Evolutionary conservation across 1,140 invertebrate genomes (phyloP).

Genomic region (Acromyrmex heyeri): DNA sequence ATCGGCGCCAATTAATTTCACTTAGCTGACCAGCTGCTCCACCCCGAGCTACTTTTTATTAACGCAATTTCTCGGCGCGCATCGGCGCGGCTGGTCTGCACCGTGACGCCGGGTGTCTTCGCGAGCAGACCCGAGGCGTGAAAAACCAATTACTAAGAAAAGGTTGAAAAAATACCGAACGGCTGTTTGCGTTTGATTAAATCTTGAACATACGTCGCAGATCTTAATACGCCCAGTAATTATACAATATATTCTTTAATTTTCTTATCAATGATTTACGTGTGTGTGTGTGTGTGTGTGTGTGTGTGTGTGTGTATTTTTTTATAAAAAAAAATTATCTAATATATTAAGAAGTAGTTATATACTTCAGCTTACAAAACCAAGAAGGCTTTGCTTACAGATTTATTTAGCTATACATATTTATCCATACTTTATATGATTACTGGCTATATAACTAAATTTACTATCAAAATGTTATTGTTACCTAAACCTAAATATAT

Average conservation of each 20-base stretch:
- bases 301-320: neutral
- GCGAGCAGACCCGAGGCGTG: slow-evolving; percentile 24
- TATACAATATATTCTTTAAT: neutral
- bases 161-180: slow-evolving; percentile 22
- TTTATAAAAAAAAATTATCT: neutral
- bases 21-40: slow-evolving; percentile 71
- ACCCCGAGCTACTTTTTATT: slow-evolving; percentile 44
- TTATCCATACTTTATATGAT: too few relatives aligned
- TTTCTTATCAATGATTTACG: neutral
- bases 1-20: slow-evolving; percentile 74
- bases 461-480: too few relatives aligned
- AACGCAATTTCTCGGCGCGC: slow-evolving; percentile 14
- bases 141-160: slow-evolving; percentile 34
- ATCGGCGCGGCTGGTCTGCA: neutral
- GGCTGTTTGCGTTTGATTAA: slow-evolving; percentile 33
- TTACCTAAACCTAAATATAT: too few relatives aligned
- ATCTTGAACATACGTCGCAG: neutral
- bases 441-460: too few relatives aligned
- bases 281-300: too few relatives aligned
- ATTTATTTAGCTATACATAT: too few relatives aligned
- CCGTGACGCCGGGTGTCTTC: slow-evolving; percentile 35
- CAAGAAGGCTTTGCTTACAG: too few relatives aligned
- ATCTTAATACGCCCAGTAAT: neutral
- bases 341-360: too few relatives aligned
- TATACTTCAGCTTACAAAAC: too few relatives aligned